phyloP scores from a whole-genome alignment of 2,888 invertebrate genomes.

The Neelides folsomi region DNA sequence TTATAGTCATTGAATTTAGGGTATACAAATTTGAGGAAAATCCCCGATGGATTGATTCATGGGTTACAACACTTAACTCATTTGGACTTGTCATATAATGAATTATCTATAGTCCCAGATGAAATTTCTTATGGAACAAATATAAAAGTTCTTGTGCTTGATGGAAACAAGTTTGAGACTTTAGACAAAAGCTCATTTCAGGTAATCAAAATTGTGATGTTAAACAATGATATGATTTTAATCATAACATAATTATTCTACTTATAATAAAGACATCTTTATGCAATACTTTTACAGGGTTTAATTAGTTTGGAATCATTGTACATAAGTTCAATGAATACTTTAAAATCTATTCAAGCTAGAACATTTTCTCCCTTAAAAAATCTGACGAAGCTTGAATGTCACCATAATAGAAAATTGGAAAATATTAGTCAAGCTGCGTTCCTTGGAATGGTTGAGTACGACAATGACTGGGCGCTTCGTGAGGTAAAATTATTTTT shows the following conservation, averaged over 20 bases:
- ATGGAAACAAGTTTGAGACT: conserved; percentile 18
- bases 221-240: not conserved
- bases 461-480: conserved; percentile 18
- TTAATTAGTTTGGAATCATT: conserved; percentile 15
- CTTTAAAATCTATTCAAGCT: conserved; percentile 45
- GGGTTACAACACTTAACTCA: conserved; percentile 12
- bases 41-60: conserved; percentile 31
- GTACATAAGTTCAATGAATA: conserved; percentile 54
- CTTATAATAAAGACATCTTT: no score
- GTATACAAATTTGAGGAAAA: conserved; percentile 9
- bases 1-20: conserved; percentile 20
- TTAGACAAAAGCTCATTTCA: conserved; percentile 18
- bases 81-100: conserved; percentile 19
- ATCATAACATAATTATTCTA: not conserved
- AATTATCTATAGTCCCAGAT: conserved; percentile 18
- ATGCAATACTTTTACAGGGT: conserved; percentile 9
- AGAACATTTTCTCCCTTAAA: conserved; percentile 47
- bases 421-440: conserved; percentile 48
- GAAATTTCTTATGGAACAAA: conserved; percentile 18
- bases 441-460: conserved; percentile 36
- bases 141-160: conserved; percentile 17
- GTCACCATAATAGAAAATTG: conserved; percentile 52
- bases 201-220: conserved; percentile 2
- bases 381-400: conserved; percentile 41
- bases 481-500: conserved; percentile 15